Evolutionary conservation across 2,888 invertebrate genomes (phyloP).

Genomic region (Lasioglossum villosulum): DNA sequence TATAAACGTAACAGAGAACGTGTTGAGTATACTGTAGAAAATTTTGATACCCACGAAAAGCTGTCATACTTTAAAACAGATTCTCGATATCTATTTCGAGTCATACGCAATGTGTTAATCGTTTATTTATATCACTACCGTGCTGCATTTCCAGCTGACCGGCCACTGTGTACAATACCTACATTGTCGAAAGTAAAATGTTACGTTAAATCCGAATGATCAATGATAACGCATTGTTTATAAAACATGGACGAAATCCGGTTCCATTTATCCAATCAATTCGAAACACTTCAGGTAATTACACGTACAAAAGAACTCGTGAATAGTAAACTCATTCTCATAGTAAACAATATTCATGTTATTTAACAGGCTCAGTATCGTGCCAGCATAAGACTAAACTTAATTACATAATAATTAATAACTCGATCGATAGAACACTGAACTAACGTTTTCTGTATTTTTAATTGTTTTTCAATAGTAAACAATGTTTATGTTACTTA

Average conservation of each 20-base stretch:
- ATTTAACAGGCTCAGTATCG: not conserved
- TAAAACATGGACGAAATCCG: constrained; percentile 81
- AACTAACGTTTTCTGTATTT: not conserved
- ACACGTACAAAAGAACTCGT: constrained; percentile 15
- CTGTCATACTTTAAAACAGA: constrained; percentile 49
- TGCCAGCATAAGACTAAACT: not conserved
- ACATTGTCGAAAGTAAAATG: constrained; percentile 52
- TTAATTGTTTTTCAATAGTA: not conserved
- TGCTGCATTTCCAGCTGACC: constrained; percentile 75
- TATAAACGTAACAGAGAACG: not conserved
- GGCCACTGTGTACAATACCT: constrained; percentile 45
- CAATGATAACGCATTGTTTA: not conserved
- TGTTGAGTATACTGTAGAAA: not conserved
- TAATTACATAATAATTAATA: not conserved
- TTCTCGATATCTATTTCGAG: constrained; percentile 80
- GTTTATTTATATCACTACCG: constrained; percentile 81
- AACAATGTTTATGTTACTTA: not conserved
- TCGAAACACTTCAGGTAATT: constrained; percentile 82
- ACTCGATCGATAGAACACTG: not conserved
- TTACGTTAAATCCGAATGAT: constrained; percentile 26
- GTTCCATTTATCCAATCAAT: constrained; percentile 80
- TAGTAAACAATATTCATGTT: not conserved
- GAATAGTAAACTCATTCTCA: too few species aligned
- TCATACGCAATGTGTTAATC: constrained; percentile 79
- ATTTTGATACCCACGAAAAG: constrained; percentile 19